Conservation (phyloP, 37 sponge, comb jelly and placozoan genomes). For the Tethya wilhelma region DNA sequence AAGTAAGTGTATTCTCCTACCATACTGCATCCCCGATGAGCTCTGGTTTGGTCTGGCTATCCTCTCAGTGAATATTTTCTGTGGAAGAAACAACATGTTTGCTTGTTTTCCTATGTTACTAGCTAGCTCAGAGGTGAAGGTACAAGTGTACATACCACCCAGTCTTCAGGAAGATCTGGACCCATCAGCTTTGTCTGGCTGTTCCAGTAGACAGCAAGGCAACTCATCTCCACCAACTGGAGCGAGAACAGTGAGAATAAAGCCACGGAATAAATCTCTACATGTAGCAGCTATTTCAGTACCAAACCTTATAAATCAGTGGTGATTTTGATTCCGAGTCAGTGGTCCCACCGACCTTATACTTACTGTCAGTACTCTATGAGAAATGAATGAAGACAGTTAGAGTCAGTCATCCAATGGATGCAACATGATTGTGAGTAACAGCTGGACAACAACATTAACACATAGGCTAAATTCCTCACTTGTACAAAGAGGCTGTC, state of each 20-base stretch:
- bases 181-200: slow-evolving; percentile 5
- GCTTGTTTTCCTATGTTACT: background rate
- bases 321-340: background rate
- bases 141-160: slow-evolving; percentile 25
- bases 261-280: background rate
- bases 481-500: slow-evolving; percentile 72
- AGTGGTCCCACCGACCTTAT: slow-evolving; percentile 10
- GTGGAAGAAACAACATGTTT: background rate
- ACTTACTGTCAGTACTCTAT: slow-evolving; percentile 62
- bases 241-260: background rate
- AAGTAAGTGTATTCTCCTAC: slow-evolving; percentile 7
- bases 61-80: slow-evolving; percentile 12
- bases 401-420: background rate
- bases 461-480: background rate
- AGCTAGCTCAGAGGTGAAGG: background rate
- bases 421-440: background rate
- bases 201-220: slow-evolving; percentile 70
- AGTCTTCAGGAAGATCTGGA: slow-evolving; percentile 15
- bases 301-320: slow-evolving; percentile 54
- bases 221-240: slow-evolving; percentile 60
- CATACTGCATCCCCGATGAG: slow-evolving; percentile 22
- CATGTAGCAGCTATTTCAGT: background rate
- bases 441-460: background rate
- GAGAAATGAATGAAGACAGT: background rate
- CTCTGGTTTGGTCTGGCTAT: slow-evolving; percentile 20